Base-by-base conservation (phyloP, 2,113 vertebrate species). In the Leptobrachium leishanense region DNA sequence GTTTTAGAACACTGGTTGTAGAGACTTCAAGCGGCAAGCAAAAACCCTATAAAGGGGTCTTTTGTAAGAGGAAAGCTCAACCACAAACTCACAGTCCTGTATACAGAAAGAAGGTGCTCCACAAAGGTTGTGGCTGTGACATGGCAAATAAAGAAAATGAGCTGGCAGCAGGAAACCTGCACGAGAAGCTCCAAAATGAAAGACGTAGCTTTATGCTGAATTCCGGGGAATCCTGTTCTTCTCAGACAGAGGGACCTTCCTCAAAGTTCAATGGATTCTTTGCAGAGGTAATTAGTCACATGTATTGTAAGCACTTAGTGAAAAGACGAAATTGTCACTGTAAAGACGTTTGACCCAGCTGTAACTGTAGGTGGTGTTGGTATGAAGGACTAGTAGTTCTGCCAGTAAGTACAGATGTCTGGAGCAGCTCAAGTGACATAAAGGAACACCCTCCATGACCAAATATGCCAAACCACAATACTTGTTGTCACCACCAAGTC, bases 141-240 rank as follows among this genome's bases (percentile, higher is more conserved):
- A 93, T 95, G 88, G 90, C 94, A 88, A 96, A 95, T 93, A 97
- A 96, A 84, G 95, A 98, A 88, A 95, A 96, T 81, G 91, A 96
- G 92, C 89, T 98, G 88, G 95, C 95, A 87, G 91, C 94, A 75
- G 89, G 91, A 71, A 95, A 96, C 82, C 86, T 95, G 85, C 89
- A 92, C 81, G 90, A 92, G 82, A 92, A 92, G 83, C 88, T 94
- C 74, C 87, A 82, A 66, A 86, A 82, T 10, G 91, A 94, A 54
- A 85, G 86, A 69, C 91, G 86, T 83, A 92, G 91, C 54, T 90
- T 90, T 46, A 86, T 93, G 75, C 64, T 96, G 87, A 97, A 92
- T 88, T 90, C 94, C 71, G 87, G 89, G 82, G 95, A 95, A 78
- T 86, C 90, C 85, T 80, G 87, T 68, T 89, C 91, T 85, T 93